Conservation (phyloP, 2,888 invertebrate species). For the Heliconius cydno region DNA sequence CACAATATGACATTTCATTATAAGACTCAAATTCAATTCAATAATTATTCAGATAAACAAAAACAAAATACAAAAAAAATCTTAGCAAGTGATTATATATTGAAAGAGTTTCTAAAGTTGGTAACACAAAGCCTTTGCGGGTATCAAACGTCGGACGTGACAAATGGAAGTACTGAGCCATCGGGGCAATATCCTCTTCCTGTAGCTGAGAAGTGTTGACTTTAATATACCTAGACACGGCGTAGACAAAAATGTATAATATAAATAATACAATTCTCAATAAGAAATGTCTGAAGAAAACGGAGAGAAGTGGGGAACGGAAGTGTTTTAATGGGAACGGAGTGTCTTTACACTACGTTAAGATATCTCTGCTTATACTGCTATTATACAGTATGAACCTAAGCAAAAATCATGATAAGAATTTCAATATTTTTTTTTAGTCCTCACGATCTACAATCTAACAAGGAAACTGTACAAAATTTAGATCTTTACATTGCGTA, state of each 20-base stretch:
- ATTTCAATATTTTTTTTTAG: too few species aligned
- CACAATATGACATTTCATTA: too few species aligned
- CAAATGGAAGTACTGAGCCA: slow-evolving; percentile 71
- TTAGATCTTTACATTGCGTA: too few species aligned
- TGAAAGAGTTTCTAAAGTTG: slow-evolving; percentile 47
- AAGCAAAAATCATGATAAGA: too few species aligned
- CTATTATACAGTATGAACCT: too few species aligned
- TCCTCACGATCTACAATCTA: too few species aligned
- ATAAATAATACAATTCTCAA: not conserved
- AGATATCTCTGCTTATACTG: too few species aligned
- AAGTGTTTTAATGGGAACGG: too few species aligned
- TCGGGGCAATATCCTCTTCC: slow-evolving; percentile 74
- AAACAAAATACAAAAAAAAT: not conserved
- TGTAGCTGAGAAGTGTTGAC: slow-evolving; percentile 51
- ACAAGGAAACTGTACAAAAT: too few species aligned
- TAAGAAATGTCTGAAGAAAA: not conserved
- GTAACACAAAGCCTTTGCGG: slow-evolving; percentile 52
- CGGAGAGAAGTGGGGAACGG: too few species aligned
- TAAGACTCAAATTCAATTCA: not conserved
- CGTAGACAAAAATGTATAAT: not conserved
- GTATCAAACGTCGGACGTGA: slow-evolving; percentile 63
- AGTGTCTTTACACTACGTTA: too few species aligned
- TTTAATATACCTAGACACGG: slow-evolving; percentile 41
- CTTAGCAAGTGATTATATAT: slow-evolving; percentile 26
- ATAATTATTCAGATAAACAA: not conserved